phyloP scores from a whole-genome alignment of 2,113 vertebrate genomes.

The Microtus richardsoni region DNA sequence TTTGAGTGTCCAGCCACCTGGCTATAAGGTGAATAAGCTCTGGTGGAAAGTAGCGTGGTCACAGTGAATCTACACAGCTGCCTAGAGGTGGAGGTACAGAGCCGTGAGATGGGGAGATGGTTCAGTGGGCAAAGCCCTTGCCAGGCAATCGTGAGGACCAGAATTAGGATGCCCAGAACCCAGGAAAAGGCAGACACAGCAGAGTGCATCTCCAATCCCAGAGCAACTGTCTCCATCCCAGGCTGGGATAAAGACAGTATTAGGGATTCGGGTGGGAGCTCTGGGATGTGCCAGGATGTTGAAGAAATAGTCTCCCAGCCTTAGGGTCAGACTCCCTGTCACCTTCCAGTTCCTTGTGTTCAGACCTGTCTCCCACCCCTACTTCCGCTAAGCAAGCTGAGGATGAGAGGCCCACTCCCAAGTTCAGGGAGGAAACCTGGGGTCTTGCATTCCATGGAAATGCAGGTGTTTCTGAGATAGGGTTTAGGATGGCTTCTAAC shows the following conservation, averaged over 20 bases:
- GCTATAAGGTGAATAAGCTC: too few species aligned
- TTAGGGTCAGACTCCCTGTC: background rate
- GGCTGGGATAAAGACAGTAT: too few species aligned
- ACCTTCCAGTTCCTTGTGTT: background rate
- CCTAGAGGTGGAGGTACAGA: rapidly evolving
- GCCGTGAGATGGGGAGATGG: background rate
- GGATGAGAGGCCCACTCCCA: background rate
- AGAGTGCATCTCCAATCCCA: background rate
- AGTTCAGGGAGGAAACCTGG: rapidly evolving
- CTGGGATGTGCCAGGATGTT: too few species aligned
- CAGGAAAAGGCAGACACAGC: background rate
- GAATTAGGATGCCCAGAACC: background rate
- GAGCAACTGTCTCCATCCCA: background rate
- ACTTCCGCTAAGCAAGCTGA: background rate
- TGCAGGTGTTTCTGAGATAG: background rate
- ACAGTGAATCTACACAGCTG: rapidly evolving
- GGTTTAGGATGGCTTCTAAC: background rate
- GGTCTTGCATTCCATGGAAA: rapidly evolving
- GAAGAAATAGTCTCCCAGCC: background rate
- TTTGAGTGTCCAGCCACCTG: background rate
- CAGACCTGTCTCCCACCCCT: rapidly evolving
- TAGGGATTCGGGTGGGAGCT: background rate
- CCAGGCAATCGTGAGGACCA: background rate
- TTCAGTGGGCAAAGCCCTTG: background rate
- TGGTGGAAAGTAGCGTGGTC: background rate